These are phyloP conservation scores for Delichon dasypus DNA, from an alignment of 2,797 vertebrate genomes.

Conservation along the genomic window DNA sequence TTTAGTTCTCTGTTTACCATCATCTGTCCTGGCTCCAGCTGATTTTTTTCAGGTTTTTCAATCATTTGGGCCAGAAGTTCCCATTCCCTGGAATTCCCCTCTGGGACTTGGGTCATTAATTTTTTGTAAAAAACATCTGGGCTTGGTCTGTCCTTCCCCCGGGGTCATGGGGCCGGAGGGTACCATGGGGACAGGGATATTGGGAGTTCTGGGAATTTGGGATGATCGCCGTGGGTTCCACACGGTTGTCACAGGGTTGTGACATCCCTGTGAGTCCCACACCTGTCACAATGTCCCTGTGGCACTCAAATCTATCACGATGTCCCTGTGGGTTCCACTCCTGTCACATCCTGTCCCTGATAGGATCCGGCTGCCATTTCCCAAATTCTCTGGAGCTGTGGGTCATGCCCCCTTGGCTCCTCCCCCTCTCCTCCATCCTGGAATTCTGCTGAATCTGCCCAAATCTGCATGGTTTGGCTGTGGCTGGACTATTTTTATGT, in stretches of 20 bases:
- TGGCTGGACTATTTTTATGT: neutral
- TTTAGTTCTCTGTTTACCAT: no score
- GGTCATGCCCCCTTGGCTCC: neutral
- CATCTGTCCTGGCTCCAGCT: no score
- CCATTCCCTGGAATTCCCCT: no score
- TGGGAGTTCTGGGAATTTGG: neutral
- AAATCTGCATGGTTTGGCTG: neutral
- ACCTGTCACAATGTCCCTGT: fast-evolving
- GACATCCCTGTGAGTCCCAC: neutral
- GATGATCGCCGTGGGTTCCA: neutral
- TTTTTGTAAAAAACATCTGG: no score
- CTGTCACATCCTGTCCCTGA: neutral
- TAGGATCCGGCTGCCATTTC: neutral
- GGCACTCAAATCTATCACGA: no score
- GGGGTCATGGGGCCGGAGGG: neutral
- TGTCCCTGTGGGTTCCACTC: neutral
- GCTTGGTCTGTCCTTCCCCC: neutral
- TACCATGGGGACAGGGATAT: no score
- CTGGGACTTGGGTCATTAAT: no score
- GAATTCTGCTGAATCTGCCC: neutral
- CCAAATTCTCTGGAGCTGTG: neutral
- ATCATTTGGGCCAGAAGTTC: no score
- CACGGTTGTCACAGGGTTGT: no score
- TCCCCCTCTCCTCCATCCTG: no score
- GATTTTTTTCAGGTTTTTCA: no score